A percentile compares a stretch with the other conserved stretches of the same genome.
phyloP scores from a whole-genome alignment of 2,797 vertebrate species.

The Dendrocincla fuliginosa region DNA sequence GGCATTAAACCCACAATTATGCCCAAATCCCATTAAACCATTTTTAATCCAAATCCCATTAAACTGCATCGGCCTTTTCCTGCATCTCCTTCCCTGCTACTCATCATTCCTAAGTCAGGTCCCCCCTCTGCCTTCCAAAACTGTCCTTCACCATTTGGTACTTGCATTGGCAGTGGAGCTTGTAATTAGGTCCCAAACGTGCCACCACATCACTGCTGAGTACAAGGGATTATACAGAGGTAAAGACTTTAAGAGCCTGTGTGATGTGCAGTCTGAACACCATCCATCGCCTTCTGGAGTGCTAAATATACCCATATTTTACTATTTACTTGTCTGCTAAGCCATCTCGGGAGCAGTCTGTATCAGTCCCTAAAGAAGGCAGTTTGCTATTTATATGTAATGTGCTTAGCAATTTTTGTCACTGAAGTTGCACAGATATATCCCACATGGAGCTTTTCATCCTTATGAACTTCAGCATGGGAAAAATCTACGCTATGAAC shows the following conservation, averaged over 20 bases:
- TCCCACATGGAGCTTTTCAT: neutral
- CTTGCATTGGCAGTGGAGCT: neutral
- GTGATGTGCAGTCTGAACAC: neutral
- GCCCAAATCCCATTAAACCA: constrained; percentile 9
- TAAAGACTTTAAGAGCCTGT: neutral
- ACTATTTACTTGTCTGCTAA: neutral
- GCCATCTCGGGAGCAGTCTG: neutral
- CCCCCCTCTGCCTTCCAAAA: neutral
- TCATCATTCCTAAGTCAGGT: neutral
- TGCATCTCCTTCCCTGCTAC: neutral
- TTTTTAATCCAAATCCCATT: neutral
- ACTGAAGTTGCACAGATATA: neutral
- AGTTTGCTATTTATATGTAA: constrained; percentile 43
- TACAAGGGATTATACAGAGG: neutral
- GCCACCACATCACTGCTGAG: neutral
- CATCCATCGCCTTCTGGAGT: neutral
- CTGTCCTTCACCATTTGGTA: neutral
- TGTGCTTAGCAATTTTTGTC: constrained; percentile 27
- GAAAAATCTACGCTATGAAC: neutral
- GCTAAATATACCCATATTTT: constrained; percentile 47
- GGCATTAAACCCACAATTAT: neutral
- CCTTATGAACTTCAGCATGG: neutral
- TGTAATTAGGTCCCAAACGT: neutral
- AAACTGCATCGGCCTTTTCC: neutral
- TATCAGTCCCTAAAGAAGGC: constrained; percentile 24